A percentile compares a stretch with the other conserved stretches of the same genome.
These are phyloP conservation scores for Drosophila sechellia DNA, from an alignment of 1,140 invertebrate species.

Conservation along the genomic window DNA sequence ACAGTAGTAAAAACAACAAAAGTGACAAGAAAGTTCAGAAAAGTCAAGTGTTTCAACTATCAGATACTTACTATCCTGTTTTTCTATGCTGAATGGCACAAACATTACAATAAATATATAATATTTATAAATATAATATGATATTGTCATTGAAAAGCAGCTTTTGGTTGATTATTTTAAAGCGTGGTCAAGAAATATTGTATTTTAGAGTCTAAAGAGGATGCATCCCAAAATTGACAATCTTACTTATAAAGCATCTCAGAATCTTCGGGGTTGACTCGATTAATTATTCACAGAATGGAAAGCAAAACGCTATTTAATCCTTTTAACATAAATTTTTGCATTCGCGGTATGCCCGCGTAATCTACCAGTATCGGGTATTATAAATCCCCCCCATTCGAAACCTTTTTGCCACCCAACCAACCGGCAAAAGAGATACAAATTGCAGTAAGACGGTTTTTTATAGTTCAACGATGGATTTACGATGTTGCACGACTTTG, in stretches of 20 bases:
- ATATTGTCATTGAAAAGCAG: no score
- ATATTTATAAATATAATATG: no score
- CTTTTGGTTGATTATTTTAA: no score
- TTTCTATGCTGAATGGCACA: neutral
- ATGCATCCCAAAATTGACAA: no score
- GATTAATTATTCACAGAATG: no score
- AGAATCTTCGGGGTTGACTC: no score
- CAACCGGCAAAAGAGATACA: slow-evolving; percentile 67
- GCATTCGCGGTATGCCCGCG: neutral
- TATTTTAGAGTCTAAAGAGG: no score
- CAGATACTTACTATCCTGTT: neutral
- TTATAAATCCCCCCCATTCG: neutral
- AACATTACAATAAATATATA: neutral
- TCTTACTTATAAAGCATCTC: no score
- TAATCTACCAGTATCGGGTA: slow-evolving; percentile 2
- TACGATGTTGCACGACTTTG: slow-evolving; percentile 81
- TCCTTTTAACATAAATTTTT: neutral
- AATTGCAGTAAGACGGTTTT: slow-evolving; percentile 77
- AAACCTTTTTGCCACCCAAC: slow-evolving; percentile 42
- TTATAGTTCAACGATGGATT: slow-evolving; percentile 83
- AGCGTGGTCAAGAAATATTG: no score
- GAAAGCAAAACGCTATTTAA: neutral
- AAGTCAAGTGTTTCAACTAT: neutral
- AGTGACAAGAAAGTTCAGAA: slow-evolving; percentile 4
- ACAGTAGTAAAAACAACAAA: slow-evolving; percentile 34